phyloP scores from a whole-genome alignment of 53 echinoderm and acorn worm species.

The Echinometra lucunter region DNA sequence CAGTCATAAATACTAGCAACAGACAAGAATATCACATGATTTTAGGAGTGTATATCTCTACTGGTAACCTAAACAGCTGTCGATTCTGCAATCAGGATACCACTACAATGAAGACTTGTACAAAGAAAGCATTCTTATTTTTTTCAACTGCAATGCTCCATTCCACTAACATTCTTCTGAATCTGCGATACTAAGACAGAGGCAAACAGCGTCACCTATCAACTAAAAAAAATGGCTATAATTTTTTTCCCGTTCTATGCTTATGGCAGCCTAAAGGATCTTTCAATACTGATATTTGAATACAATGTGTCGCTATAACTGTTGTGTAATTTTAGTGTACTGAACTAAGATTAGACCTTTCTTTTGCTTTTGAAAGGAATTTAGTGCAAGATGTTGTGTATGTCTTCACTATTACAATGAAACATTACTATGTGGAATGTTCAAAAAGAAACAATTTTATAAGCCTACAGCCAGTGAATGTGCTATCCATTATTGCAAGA shows the following conservation, averaged over 20 bases:
- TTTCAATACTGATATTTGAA: conserved; percentile 48
- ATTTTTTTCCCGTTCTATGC: background rate
- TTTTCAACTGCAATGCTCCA: background rate
- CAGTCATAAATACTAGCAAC: conserved; percentile 61
- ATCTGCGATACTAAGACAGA: background rate
- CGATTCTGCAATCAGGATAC: background rate
- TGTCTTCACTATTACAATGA: background rate
- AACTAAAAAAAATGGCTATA: background rate
- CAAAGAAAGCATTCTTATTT: background rate
- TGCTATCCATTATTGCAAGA: conserved; percentile 33
- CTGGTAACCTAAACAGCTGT: background rate
- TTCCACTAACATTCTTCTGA: background rate
- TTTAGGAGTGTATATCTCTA: background rate
- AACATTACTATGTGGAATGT: conserved; percentile 17
- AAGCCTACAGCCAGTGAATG: background rate
- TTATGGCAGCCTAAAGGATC: conserved; percentile 3
- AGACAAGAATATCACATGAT: background rate
- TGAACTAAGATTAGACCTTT: background rate
- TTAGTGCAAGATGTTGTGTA: background rate
- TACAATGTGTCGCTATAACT: conserved; percentile 4
- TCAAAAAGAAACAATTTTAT: background rate
- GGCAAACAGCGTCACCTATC: background rate
- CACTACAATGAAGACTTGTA: background rate
- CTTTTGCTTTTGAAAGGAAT: background rate
- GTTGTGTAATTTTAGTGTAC: background rate